phyloP scores from a whole-genome alignment of 2,888 invertebrate species.

The Dorcus parallelipipedus region DNA sequence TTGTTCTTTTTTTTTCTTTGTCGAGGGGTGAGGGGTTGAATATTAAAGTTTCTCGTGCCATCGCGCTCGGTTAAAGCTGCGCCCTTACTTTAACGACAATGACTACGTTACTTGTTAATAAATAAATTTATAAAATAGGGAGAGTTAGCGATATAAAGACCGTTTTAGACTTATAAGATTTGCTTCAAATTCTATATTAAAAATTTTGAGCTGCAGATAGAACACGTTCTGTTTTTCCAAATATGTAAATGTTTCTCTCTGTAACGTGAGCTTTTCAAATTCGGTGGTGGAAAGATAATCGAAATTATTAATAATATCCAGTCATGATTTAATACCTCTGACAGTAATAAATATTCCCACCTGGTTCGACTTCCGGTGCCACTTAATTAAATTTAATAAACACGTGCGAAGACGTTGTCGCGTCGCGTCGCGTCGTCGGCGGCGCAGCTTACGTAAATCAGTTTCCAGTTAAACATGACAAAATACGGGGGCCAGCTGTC shows the following conservation, averaged over 20 bases:
- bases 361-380: slow-evolving; percentile 8
- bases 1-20: slow-evolving; percentile 6
- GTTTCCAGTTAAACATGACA: slow-evolving; percentile 21
- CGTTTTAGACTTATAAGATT: too few relatives aligned
- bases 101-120: too few relatives aligned
- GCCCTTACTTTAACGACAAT: too few relatives aligned
- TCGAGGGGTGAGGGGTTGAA: slow-evolving; percentile 6
- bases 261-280: too few relatives aligned
- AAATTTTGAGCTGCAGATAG: too few relatives aligned
- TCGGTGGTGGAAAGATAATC: not conserved
- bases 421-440: not conserved
- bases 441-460: slow-evolving; percentile 13
- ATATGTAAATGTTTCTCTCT: too few relatives aligned
- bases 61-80: slow-evolving; percentile 3
- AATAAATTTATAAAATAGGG: too few relatives aligned
- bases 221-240: too few relatives aligned
- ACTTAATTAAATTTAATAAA: slow-evolving; percentile 26
- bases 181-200: too few relatives aligned
- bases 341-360: slow-evolving; percentile 6
- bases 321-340: not conserved
- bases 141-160: too few relatives aligned
- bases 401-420: not conserved
- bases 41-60: slow-evolving; percentile 9
- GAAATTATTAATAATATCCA: not conserved
- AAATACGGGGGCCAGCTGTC: slow-evolving; percentile 26